Base-by-base conservation (phyloP, 2,113 vertebrate species). In the Polypterus senegalus region DNA sequence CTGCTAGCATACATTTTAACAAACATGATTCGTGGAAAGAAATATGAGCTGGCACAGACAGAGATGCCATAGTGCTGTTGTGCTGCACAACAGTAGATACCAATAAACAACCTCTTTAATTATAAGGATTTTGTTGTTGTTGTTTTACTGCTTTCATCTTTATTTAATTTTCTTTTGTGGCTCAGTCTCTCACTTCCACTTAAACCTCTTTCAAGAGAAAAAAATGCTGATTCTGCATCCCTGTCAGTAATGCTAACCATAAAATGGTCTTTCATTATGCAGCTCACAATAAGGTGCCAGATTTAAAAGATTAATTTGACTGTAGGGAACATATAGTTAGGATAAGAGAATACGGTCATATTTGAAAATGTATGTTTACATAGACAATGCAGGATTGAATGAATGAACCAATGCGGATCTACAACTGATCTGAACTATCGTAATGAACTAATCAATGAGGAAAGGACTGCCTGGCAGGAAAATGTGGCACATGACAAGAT, bases 141-240 rank as follows among this genome's bases (percentile, higher is more conserved):
- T 75, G 61, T 74, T 82, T 65, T 70, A 76, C 77, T 76, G 66
- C 74, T 84, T 87, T 88, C 77, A 81, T 76, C 66, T 68, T 71
- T 71, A 66, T 79, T 81, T 82, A 76, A 81, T 77, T 86, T 27
- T 79, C 66, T 72, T 67, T 74, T 79, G 77, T 61, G 78, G 74
- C 63, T 74, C 70, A 72, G 70, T 70, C 73, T 70, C 75, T 76
- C 73, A 63, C 78, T 87, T 78, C 79, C 77, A 76, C 3, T 7
- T 73, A 76, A 84, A 80, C 77, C 84, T 86, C 73, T 76, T 78
- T 69, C 63, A 72, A 76, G 77, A 78, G 67, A 66, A 64, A 61
- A 79, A 76, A 83, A 73, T 86, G 81, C 87, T 88, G 83, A 90
- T 80, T 81, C 70, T 64, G 77, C 81, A 86, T 71, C 75, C 76